Evolutionary conservation across 2,797 vertebrate species (phyloP).

Genomic region (Antrozous pallidus): DNA sequence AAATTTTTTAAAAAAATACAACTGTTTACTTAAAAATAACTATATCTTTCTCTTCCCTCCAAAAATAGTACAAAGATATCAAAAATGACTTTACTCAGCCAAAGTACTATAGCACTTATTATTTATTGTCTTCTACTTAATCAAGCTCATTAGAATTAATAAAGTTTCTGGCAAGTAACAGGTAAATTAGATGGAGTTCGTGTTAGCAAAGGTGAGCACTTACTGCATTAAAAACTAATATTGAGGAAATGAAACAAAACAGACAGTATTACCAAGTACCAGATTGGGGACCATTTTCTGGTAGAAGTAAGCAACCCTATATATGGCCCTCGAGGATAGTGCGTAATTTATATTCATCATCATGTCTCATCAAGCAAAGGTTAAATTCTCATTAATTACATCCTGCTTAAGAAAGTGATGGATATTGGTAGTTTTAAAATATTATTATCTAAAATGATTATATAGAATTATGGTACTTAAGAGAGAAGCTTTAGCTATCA

Average conservation of each 20-base stretch:
- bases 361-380: conserved; percentile 15
- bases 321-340: not conserved
- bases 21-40: not conserved
- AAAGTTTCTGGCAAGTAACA: not conserved
- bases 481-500: not conserved
- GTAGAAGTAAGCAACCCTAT: not conserved
- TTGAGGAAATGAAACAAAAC: not conserved
- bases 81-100: conserved; percentile 9
- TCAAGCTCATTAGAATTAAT: not conserved
- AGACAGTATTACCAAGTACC: not conserved
- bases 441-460: conserved; percentile 16
- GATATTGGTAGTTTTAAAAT: not conserved
- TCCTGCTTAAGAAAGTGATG: not conserved
- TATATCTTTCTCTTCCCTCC: not conserved
- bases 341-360: not conserved
- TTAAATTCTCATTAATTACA: not conserved
- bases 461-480: not conserved
- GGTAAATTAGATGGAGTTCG: not conserved
- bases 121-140: conserved; percentile 36
- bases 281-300: not conserved
- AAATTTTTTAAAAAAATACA: not conserved
- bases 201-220: not conserved
- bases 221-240: not conserved
- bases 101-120: not conserved
- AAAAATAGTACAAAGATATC: not conserved